Evolutionary conservation across 2,888 invertebrate species (phyloP).

Genomic region (Mycalesis mineus): DNA sequence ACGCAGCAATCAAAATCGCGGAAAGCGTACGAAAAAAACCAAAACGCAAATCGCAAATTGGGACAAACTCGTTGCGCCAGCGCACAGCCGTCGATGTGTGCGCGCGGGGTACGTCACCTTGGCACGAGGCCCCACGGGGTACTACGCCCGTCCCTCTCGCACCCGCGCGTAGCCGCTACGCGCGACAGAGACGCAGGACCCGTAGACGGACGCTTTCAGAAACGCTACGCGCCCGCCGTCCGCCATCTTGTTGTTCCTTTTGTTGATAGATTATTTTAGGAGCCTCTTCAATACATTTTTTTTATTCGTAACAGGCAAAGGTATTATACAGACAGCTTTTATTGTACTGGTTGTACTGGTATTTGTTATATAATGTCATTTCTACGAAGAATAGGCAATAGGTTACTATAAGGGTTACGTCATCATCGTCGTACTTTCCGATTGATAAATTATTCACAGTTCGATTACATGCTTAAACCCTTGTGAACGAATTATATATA

Average conservation of each 20-base stretch:
- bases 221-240: slow-evolving; percentile 65
- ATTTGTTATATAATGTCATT: neutral
- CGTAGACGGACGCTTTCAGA: slow-evolving; percentile 76
- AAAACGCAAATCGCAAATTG: slow-evolving; percentile 46
- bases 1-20: slow-evolving; percentile 17
- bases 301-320: slow-evolving; percentile 25
- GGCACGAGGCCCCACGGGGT: slow-evolving; percentile 69
- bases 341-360: slow-evolving; percentile 1
- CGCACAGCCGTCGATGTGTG: slow-evolving; percentile 43
- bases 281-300: slow-evolving; percentile 33
- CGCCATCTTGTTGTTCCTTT: slow-evolving; percentile 70
- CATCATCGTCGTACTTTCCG: slow-evolving; percentile 19
- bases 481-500: slow-evolving; percentile 18
- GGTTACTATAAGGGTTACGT: slow-evolving; percentile 15
- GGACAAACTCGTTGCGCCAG: slow-evolving; percentile 40
- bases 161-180: slow-evolving; percentile 47
- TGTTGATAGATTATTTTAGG: slow-evolving; percentile 53
- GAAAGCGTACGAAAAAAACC: slow-evolving; percentile 31
- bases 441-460: slow-evolving; percentile 26
- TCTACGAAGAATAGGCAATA: neutral
- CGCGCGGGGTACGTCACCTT: slow-evolving; percentile 69
- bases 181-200: slow-evolving; percentile 49
- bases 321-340: slow-evolving; percentile 28
- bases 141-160: slow-evolving; percentile 48
- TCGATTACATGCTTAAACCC: slow-evolving; percentile 17